Evolutionary conservation across 1,140 invertebrate genomes (phyloP).

Genomic region (Dermatophagoides farinae): DNA sequence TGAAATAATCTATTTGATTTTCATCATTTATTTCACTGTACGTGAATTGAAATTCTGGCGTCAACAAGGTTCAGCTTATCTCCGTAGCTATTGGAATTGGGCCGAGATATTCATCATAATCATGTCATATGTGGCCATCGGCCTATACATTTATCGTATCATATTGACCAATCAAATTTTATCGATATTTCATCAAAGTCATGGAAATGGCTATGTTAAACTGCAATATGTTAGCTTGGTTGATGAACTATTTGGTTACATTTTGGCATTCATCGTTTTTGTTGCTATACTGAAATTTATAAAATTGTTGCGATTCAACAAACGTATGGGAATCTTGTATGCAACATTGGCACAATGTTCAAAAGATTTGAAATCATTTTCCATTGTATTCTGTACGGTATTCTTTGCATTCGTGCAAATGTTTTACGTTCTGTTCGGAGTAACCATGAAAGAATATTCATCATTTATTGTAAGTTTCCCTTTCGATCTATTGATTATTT

Average conservation of each 20-base stretch:
- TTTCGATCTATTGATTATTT: neutral
- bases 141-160: conserved; percentile 29
- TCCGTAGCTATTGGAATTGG: conserved; percentile 30
- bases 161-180: conserved; percentile 27
- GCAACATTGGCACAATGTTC: conserved; percentile 25
- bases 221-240: conserved; percentile 31
- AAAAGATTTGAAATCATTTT: conserved; percentile 26
- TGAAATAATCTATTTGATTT: conserved; percentile 26
- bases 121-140: conserved; percentile 27
- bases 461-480: conserved; percentile 25
- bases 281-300: conserved; percentile 32
- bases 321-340: conserved; percentile 24
- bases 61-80: conserved; percentile 26
- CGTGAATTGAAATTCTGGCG: conserved; percentile 23
- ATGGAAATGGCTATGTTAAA: conserved; percentile 31
- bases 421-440: conserved; percentile 32
- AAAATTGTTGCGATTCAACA: conserved; percentile 31
- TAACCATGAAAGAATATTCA: conserved; percentile 28
- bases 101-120: conserved; percentile 28
- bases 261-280: conserved; percentile 30
- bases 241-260: conserved; percentile 30
- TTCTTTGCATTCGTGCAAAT: conserved; percentile 27
- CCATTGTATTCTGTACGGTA: conserved; percentile 25
- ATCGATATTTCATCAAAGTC: conserved; percentile 24
- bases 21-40: conserved; percentile 32